A percentile compares a stretch with the other conserved stretches of the same genome.
Evolutionary conservation across 2,797 vertebrate genomes (phyloP).

Genomic region (Gambusia yucatana): DNA sequence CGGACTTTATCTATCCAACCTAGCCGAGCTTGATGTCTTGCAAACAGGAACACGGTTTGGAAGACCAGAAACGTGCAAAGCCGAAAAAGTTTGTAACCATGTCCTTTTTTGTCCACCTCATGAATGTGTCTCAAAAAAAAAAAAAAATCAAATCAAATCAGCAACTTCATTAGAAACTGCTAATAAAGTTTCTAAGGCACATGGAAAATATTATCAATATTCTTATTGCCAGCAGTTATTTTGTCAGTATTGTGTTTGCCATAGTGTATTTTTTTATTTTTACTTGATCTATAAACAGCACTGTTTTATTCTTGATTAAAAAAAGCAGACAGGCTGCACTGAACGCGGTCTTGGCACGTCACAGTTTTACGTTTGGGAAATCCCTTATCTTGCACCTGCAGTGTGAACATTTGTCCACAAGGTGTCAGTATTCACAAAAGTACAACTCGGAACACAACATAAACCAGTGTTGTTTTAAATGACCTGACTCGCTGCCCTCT

Average conservation of each 20-base stretch:
- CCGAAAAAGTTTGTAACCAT: too few species aligned
- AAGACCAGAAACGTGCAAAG: too few species aligned
- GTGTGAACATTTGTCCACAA: slow-evolving; percentile 35
- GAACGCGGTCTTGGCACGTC: background rate
- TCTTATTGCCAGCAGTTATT: background rate
- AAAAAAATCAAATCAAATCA: background rate
- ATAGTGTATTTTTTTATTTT: background rate
- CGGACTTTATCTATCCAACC: background rate
- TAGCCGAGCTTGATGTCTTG: background rate
- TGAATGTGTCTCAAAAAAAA: background rate
- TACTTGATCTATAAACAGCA: background rate
- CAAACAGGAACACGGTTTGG: background rate
- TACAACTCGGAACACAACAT: background rate
- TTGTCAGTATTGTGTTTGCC: background rate
- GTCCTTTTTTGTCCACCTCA: background rate
- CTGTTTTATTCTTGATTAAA: background rate
- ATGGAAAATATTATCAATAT: background rate
- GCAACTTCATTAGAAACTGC: background rate
- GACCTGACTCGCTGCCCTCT: slow-evolving; percentile 2
- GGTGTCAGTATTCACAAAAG: slow-evolving; percentile 52
- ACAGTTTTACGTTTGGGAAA: background rate
- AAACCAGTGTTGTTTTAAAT: background rate
- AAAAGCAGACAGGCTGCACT: background rate
- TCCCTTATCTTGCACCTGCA: slow-evolving; percentile 8
- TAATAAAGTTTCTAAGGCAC: background rate